Evolutionary conservation across 2,113 vertebrate genomes (phyloP).

Genomic region (Himantopus leucocephalus): DNA sequence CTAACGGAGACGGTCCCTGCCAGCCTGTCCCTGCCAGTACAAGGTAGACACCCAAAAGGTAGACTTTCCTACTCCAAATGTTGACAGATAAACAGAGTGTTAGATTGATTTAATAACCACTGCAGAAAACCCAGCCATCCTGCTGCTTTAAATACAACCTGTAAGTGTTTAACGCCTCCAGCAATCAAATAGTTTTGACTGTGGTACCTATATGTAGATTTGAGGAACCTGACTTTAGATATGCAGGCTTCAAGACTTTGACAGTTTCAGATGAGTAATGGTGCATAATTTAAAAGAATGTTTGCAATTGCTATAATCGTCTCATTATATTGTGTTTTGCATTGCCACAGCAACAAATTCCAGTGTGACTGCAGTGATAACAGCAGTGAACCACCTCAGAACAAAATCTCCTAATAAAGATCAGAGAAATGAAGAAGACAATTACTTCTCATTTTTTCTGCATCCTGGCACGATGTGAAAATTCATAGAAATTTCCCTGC

Average conservation of each 20-base stretch:
- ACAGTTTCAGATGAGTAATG: neutral
- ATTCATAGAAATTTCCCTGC: neutral
- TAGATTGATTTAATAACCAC: neutral
- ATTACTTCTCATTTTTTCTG: neutral
- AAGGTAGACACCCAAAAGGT: neutral
- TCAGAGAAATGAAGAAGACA: neutral
- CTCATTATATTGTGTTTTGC: neutral
- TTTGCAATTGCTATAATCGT: neutral
- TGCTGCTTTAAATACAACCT: neutral
- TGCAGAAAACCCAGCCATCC: neutral
- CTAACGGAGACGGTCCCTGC: neutral
- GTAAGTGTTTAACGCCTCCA: neutral
- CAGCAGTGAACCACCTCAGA: neutral
- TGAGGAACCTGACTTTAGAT: neutral
- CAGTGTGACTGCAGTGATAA: neutral
- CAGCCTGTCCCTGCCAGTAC: neutral
- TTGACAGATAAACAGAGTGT: neutral
- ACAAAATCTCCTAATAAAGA: slow-evolving; percentile 14
- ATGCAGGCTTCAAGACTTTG: neutral
- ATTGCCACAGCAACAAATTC: neutral
- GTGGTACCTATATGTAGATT: neutral
- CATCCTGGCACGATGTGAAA: neutral
- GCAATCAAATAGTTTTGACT: neutral
- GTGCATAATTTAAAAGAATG: neutral
- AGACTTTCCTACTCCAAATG: neutral